Evolutionary conservation across 2,797 vertebrate genomes (phyloP).

Genomic region (Myiotriccus ornatus): DNA sequence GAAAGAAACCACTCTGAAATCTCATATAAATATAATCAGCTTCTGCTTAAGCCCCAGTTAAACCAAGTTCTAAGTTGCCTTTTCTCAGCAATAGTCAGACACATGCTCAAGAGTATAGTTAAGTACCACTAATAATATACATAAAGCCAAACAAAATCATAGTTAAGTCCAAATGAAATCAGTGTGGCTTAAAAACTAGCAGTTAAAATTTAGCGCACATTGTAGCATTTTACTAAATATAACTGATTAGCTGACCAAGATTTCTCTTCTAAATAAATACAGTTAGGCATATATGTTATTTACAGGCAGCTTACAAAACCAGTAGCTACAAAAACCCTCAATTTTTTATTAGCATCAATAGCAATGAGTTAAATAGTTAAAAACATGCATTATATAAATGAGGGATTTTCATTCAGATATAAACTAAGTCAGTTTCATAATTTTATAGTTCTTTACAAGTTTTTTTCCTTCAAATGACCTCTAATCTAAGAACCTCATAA

Average conservation of each 20-base stretch:
- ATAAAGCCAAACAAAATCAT: background rate
- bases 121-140: background rate
- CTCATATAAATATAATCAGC: background rate
- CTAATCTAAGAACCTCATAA: background rate
- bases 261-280: background rate
- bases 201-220: background rate
- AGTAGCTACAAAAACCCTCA: background rate
- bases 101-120: background rate
- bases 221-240: background rate
- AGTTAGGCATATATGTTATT: background rate
- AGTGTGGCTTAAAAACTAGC: background rate
- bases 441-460: background rate
- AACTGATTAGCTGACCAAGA: background rate
- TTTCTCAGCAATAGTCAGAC: background rate
- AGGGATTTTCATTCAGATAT: background rate
- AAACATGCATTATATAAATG: background rate
- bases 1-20: background rate
- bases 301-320: background rate
- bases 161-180: background rate
- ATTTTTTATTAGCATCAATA: background rate
- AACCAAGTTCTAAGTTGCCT: background rate
- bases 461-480: background rate
- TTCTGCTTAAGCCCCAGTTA: background rate
- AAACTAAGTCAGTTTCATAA: conserved; percentile 18
- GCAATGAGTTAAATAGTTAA: conserved; percentile 14